Base-by-base conservation (phyloP, 2,888 invertebrate species). In the Dasysyrphus tricinctus region DNA sequence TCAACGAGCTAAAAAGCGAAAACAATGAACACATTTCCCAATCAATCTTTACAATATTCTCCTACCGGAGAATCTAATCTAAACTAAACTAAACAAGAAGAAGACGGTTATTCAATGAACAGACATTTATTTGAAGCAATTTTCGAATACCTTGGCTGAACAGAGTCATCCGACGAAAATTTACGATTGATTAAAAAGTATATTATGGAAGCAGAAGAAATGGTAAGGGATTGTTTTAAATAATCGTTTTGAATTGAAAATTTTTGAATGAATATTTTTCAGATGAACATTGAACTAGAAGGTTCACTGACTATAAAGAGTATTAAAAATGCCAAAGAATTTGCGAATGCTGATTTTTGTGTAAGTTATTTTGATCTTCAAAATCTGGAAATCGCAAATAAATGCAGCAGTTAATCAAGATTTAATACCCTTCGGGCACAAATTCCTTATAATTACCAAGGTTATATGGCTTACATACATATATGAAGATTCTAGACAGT, bases 101-200 rank as follows among this genome's bases (percentile, higher is more conserved):
- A 94, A 83, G 95, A 96, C 86, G 92, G 93, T 0, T 91, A 69
- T 93, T 94, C 0, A 94, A 94, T 89, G 92, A 95, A 5, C 96
- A 97, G 91, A 96, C 96, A 0, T 97, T n/a, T n/a, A n/a, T n/a
- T 94, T 91, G 95, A 96, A 0, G 95, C 95, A 0, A 93, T 95
- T 61, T 95, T 97, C 88, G 96, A 97, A 91, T 96, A 97, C 90
- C 91, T 97, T 4, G 96, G 94, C 0, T 93, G 94, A 37, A 86
- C 91, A 5, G 90, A 91, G 77, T 75, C 89, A 19, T 89, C 89
- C 4, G 88, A 88, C 2, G 88, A 90, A 9, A 89, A 90, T 76
- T 56, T 86, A 0, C 90, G 92, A 49, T 86, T 93, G 54, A 93
- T 96, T 51, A 88, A 93, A 29, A 90, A 92, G 80, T 94, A 93